Conservation (phyloP, 2,113 vertebrate species). For the Phrynosoma platyrhinos region DNA sequence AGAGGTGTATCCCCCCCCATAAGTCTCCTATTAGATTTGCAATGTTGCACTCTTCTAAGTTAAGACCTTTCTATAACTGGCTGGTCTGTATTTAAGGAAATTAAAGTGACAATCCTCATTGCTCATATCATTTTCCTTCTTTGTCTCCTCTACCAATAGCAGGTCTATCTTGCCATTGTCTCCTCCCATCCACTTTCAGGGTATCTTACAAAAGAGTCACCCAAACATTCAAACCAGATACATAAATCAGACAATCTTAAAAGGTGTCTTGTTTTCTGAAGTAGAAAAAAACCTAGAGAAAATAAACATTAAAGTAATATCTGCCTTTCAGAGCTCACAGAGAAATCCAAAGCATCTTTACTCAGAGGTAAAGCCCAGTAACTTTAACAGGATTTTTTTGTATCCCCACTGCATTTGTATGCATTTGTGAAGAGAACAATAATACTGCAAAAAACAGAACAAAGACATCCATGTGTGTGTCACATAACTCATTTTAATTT, state of each 20-base stretch:
- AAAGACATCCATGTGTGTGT: not conserved
- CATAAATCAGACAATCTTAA: not conserved
- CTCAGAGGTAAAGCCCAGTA: not conserved
- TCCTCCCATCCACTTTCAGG: too few species aligned
- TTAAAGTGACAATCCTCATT: not conserved
- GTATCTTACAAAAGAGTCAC: too few species aligned
- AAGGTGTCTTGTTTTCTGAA: not conserved
- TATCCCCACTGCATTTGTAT: not conserved
- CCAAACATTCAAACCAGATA: not conserved
- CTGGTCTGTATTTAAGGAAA: not conserved
- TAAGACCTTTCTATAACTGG: too few species aligned
- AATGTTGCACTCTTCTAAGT: not conserved
- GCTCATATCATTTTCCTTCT: not conserved
- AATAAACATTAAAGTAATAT: not conserved
- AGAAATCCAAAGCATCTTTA: not conserved
- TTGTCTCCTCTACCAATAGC: not conserved
- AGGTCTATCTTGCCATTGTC: not conserved
- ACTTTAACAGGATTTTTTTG: not conserved
- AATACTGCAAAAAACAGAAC: slow-evolving; percentile 9
- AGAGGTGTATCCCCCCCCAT: too few species aligned
- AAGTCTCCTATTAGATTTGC: not conserved
- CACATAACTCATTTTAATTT: slow-evolving; percentile 23
- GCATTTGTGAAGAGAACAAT: slow-evolving; percentile 25
- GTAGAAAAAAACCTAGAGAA: not conserved
- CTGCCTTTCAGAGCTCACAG: not conserved